phyloP scores from a whole-genome alignment of 1,140 invertebrate species.

The Drosophila ficusphila region DNA sequence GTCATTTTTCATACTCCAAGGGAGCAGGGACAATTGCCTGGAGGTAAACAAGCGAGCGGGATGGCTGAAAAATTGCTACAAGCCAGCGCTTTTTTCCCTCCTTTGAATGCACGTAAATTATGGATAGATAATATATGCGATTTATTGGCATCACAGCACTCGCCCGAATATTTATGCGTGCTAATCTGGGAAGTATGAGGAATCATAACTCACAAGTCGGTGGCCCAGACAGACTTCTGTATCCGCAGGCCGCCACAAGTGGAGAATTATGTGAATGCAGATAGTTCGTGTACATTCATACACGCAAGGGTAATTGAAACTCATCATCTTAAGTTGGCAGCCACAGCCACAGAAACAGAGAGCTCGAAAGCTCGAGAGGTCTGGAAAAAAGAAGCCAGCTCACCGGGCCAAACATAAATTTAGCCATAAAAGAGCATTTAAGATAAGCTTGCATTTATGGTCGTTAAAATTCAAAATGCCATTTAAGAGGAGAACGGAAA shows the following conservation, averaged over 20 bases:
- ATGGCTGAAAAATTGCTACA: constrained; percentile 37
- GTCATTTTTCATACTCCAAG: constrained; percentile 69
- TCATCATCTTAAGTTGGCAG: constrained; percentile 57
- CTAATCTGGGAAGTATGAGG: constrained; percentile 14
- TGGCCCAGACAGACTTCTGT: not conserved
- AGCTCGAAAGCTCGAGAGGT: not conserved
- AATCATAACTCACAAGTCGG: constrained; percentile 18
- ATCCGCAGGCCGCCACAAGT: constrained; percentile 20
- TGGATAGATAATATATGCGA: constrained; percentile 40
- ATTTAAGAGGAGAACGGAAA: constrained; percentile 50
- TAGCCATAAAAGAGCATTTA: constrained; percentile 80
- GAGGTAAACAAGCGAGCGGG: constrained; percentile 27
- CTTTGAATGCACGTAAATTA: constrained; percentile 24
- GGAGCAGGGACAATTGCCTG: not conserved
- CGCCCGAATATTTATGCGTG: constrained; percentile 33
- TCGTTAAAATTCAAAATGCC: constrained; percentile 82
- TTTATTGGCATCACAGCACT: constrained; percentile 47
- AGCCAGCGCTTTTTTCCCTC: constrained; percentile 3
- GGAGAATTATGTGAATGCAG: constrained; percentile 27
- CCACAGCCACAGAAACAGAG: no score
- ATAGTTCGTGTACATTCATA: not conserved
- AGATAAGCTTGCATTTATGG: constrained; percentile 82
- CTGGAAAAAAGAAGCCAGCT: constrained; percentile 15
- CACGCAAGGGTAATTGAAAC: constrained; percentile 62
- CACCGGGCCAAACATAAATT: constrained; percentile 67